Conservation (phyloP, 2,888 invertebrate genomes). For the Rhamnusium bicolor region DNA sequence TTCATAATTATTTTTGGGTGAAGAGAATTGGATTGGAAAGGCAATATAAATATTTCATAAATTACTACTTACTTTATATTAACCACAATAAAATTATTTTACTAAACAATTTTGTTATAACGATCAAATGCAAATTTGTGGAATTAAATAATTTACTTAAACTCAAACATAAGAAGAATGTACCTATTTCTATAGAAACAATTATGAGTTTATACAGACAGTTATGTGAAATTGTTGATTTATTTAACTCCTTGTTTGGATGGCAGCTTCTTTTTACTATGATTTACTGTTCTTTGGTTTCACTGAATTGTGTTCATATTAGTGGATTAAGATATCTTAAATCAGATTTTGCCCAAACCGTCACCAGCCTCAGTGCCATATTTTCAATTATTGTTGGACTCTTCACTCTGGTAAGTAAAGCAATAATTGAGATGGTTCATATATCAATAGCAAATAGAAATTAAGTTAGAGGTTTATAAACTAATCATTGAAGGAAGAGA, state of each 20-base stretch:
- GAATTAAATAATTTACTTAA: background rate
- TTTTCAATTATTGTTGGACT: background rate
- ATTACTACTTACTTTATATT: background rate
- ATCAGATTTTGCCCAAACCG: background rate
- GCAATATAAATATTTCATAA: background rate
- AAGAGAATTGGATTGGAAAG: background rate
- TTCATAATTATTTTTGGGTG: background rate
- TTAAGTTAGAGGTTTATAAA: too few species aligned
- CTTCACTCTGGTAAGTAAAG: background rate
- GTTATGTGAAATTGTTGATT: background rate
- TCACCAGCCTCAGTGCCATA: background rate
- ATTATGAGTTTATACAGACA: background rate
- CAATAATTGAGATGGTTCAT: too few species aligned
- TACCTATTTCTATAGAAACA: background rate
- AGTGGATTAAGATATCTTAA: background rate
- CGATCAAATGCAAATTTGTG: background rate
- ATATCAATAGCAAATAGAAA: too few species aligned
- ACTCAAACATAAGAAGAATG: background rate
- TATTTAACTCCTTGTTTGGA: background rate
- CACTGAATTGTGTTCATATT: background rate
- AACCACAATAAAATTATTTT: background rate
- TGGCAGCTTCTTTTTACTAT: background rate
- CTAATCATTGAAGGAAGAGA: too few species aligned
- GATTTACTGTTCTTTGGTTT: background rate
- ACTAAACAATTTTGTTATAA: background rate